Conservation (phyloP, 1,140 invertebrate species). For the Hylaeus anthracinus region DNA sequence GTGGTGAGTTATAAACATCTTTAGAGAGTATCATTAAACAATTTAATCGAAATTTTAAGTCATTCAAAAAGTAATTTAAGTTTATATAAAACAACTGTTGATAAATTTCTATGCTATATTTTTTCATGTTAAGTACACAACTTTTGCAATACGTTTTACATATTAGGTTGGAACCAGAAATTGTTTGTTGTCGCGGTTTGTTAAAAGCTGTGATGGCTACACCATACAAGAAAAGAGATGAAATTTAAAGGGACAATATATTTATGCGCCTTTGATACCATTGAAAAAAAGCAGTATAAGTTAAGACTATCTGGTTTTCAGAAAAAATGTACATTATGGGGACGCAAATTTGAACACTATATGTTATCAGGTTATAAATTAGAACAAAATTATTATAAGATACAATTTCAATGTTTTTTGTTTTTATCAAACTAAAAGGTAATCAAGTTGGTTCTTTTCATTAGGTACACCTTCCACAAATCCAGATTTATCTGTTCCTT, state of each 20-base stretch:
- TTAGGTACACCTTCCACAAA: conserved; percentile 68
- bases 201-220: conserved; percentile 85
- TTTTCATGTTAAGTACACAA: too few species aligned
- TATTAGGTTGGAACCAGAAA: conserved; percentile 80
- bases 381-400: neutral
- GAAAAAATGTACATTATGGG: conserved; percentile 85
- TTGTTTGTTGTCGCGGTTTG: conserved; percentile 87
- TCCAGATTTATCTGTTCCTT: conserved; percentile 79
- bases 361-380: conserved; percentile 82
- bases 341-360: conserved; percentile 92
- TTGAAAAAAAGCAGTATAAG: too few species aligned
- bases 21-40: too few species aligned
- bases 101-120: neutral
- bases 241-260: conserved; percentile 87
- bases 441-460: conserved; percentile 45
- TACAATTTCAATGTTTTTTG: conserved; percentile 8
- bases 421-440: neutral
- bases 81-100: too few species aligned
- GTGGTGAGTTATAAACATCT: conserved; percentile 39
- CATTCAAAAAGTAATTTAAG: too few species aligned
- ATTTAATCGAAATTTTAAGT: too few species aligned
- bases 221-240: conserved; percentile 84
- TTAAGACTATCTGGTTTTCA: conserved; percentile 77
- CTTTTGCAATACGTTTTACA: neutral
- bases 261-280: conserved; percentile 85